These are phyloP conservation scores for Acropternis orthonyx DNA, from an alignment of 2,797 vertebrate genomes.

Conservation along the genomic window DNA sequence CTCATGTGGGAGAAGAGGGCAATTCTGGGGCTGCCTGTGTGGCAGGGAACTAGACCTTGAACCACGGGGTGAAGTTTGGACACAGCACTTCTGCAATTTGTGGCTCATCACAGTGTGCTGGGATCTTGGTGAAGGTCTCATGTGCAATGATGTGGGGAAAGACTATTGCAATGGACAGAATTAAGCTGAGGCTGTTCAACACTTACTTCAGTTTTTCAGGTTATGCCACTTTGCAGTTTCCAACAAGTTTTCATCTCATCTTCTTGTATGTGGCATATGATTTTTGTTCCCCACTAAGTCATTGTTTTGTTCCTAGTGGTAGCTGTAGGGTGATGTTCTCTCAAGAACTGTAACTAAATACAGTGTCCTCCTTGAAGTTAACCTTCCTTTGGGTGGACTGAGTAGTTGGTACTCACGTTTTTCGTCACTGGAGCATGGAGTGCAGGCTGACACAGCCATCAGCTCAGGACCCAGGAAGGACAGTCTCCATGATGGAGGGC, in stretches of 20 bases:
- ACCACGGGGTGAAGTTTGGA: neutral
- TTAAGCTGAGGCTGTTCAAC: neutral
- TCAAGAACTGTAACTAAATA: neutral
- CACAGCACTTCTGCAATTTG: neutral
- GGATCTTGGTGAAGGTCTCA: neutral
- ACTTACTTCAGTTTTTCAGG: neutral
- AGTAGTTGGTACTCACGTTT: rapidly evolving
- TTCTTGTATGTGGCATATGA: neutral
- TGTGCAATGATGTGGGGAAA: neutral
- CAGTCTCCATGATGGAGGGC: rapidly evolving
- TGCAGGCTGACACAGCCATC: neutral
- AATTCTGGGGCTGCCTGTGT: rapidly evolving
- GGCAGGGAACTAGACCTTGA: neutral
- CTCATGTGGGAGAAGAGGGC: neutral
- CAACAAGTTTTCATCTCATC: neutral
- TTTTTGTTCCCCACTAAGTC: neutral
- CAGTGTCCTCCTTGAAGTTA: neutral
- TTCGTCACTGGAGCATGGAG: rapidly evolving
- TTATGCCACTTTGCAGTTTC: neutral
- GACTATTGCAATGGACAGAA: neutral
- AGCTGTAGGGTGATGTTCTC: neutral
- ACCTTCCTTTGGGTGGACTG: neutral
- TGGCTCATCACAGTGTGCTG: neutral
- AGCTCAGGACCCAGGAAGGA: neutral
- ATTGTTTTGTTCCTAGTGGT: neutral